These are phyloP conservation scores for Antitype chi DNA, from an alignment of 2,888 invertebrate species.

Conservation along the genomic window DNA sequence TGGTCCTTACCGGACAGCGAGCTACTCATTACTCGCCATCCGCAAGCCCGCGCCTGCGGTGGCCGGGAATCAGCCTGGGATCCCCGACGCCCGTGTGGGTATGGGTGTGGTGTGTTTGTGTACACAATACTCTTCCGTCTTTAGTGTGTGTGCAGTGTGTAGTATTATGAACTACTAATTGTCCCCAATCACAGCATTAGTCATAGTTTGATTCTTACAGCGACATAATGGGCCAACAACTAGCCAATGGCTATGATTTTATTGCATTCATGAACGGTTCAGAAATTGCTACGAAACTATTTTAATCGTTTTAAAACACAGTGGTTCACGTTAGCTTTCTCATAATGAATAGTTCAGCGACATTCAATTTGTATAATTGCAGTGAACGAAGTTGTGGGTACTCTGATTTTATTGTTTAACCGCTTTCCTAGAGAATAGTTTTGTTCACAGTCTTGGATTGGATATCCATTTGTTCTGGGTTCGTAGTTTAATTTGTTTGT, in stretches of 20 bases:
- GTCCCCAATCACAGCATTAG: neutral
- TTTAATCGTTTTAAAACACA: slow-evolving; percentile 58
- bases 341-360: slow-evolving; percentile 69
- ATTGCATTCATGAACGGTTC: slow-evolving; percentile 22
- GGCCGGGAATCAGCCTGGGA: no score
- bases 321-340: slow-evolving; percentile 43
- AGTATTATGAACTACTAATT: neutral
- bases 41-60: no score
- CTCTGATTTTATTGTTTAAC: slow-evolving; percentile 71
- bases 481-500: slow-evolving; percentile 24
- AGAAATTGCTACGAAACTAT: slow-evolving; percentile 20
- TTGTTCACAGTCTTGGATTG: slow-evolving; percentile 43
- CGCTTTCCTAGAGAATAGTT: slow-evolving; percentile 47
- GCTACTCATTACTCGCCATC: no score
- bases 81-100: no score
- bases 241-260: slow-evolving; percentile 24
- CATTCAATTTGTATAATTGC: slow-evolving; percentile 80
- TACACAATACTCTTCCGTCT: no score
- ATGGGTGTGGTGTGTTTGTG: no score
- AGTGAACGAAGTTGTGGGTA: slow-evolving; percentile 67
- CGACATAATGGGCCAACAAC: slow-evolving; percentile 16
- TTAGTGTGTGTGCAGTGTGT: no score
- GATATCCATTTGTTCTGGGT: slow-evolving; percentile 36
- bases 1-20: no score
- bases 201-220: slow-evolving; percentile 15